These are phyloP conservation scores for Arnoldichthys spilopterus DNA, from an alignment of 2,797 vertebrate species.

Conservation along the genomic window DNA sequence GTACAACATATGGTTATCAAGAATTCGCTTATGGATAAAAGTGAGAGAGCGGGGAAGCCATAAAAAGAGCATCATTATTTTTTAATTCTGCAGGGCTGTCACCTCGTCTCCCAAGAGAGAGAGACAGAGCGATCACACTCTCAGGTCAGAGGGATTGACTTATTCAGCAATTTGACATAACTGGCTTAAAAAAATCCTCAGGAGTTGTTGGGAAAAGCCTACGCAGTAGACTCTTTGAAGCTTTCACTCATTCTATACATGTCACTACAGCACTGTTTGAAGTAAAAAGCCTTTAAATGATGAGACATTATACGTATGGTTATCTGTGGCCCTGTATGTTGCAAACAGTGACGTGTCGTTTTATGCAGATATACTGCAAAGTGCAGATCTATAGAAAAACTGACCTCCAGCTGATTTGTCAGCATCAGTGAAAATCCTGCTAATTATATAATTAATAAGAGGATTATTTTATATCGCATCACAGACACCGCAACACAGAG, in stretches of 20 bases:
- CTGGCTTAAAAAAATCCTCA: conserved; percentile 12
- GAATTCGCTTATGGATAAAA: neutral
- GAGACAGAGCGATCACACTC: neutral
- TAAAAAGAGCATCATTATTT: neutral
- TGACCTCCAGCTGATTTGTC: too few relatives aligned
- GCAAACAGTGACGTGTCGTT: too few relatives aligned
- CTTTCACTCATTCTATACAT: neutral
- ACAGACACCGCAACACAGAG: too few relatives aligned
- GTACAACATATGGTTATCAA: neutral
- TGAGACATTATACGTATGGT: neutral
- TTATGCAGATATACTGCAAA: too few relatives aligned
- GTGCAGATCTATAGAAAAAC: too few relatives aligned
- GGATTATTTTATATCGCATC: too few relatives aligned
- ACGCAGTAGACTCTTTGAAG: neutral
- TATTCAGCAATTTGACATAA: conserved; percentile 6
- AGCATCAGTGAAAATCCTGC: too few relatives aligned
- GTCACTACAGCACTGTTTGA: neutral
- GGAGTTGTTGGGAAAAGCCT: neutral
- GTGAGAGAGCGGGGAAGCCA: neutral
- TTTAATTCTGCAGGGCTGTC: neutral
- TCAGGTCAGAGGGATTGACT: neutral
- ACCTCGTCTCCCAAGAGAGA: neutral
- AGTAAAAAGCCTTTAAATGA: neutral
- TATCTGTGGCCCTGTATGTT: too few relatives aligned
- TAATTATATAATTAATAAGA: too few relatives aligned